Evolutionary conservation across 2,888 invertebrate genomes (phyloP).

Genomic region (Teleogryllus oceanicus): DNA sequence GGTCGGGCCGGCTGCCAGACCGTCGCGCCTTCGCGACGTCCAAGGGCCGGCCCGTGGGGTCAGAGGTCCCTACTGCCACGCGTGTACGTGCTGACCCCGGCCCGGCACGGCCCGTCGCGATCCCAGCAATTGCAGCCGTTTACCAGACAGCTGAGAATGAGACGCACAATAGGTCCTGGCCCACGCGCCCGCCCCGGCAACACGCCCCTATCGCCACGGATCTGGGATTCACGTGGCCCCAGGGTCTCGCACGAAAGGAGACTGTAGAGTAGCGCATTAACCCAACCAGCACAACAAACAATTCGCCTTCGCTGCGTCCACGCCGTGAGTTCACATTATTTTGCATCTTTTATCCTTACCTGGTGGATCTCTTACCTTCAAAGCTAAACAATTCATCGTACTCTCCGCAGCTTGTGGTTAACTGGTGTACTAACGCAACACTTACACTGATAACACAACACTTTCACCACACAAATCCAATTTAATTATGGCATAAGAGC

Average conservation of each 20-base stretch:
- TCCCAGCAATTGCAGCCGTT: neutral
- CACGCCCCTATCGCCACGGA: neutral
- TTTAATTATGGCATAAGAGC: neutral
- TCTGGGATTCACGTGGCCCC: neutral
- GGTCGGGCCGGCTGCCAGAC: neutral
- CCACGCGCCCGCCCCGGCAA: neutral
- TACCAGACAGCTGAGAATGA: neutral
- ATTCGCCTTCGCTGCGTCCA: neutral
- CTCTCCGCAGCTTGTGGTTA: too few relatives aligned
- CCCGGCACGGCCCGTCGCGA: neutral
- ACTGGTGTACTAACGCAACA: too few relatives aligned
- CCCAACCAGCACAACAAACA: too few relatives aligned
- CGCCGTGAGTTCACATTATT: neutral
- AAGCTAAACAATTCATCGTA: neutral
- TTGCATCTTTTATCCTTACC: too few relatives aligned
- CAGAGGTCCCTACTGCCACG: neutral
- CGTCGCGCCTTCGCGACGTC: neutral
- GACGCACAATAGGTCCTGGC: neutral
- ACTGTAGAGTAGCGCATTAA: too few relatives aligned
- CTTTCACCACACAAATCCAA: too few relatives aligned
- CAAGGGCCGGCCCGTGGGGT: neutral
- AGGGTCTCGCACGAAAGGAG: too few relatives aligned
- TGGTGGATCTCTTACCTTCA: neutral
- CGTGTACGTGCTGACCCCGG: neutral
- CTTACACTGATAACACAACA: too few relatives aligned